These are phyloP conservation scores for Vipera ursinii DNA, from an alignment of 2,797 vertebrate species.

Conservation along the genomic window DNA sequence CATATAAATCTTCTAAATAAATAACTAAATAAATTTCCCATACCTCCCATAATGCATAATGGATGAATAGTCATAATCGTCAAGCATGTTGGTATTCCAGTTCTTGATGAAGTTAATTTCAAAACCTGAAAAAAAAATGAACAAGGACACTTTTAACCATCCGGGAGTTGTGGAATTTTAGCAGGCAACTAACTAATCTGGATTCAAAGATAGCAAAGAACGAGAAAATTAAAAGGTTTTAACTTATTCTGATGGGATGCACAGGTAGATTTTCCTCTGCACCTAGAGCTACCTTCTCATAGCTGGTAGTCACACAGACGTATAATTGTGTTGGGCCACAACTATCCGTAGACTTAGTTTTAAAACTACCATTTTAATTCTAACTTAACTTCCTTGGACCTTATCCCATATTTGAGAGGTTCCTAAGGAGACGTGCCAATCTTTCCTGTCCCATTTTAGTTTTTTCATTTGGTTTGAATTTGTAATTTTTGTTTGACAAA, in stretches of 20 bases:
- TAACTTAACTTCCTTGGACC: no score
- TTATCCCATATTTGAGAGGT: no score
- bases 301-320: background rate
- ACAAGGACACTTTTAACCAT: background rate
- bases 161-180: background rate
- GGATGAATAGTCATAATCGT: slow-evolving; percentile 61
- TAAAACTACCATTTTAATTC: no score
- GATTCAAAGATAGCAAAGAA: background rate
- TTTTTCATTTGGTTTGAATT: no score
- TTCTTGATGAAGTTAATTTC: slow-evolving; percentile 68
- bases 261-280: background rate
- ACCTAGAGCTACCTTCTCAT: background rate
- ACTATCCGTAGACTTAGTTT: no score
- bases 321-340: background rate
- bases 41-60: slow-evolving; percentile 70
- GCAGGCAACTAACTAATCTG: background rate
- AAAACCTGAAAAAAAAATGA: slow-evolving; percentile 54
- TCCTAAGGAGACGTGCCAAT: no score
- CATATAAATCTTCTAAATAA: background rate
- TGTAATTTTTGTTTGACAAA: no score
- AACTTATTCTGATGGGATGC: no score
- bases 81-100: slow-evolving; percentile 62
- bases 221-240: background rate
- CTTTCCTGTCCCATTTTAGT: no score
- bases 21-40: background rate